phyloP scores from a whole-genome alignment of 2,888 invertebrate genomes.

The Tipula unca region DNA sequence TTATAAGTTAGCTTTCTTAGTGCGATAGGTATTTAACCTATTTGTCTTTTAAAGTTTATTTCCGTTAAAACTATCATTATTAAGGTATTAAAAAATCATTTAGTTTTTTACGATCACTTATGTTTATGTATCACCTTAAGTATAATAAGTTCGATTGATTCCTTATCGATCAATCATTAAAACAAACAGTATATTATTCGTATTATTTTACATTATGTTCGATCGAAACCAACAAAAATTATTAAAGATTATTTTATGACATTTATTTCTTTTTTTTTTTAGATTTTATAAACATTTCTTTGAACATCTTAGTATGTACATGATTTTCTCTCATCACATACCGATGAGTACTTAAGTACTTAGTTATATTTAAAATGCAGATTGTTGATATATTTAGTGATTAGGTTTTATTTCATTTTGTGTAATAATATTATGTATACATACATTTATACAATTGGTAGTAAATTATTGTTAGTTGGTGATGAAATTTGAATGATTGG shows the following conservation, averaged over 20 bases:
- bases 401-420: background rate
- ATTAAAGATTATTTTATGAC: background rate
- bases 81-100: background rate
- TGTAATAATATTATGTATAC: no score
- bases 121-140: background rate
- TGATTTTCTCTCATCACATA: background rate
- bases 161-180: background rate
- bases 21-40: background rate
- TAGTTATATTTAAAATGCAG: background rate
- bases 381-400: background rate
- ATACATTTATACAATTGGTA: background rate
- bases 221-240: background rate
- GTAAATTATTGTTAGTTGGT: background rate
- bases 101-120: background rate
- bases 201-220: background rate
- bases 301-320: background rate
- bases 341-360: no score
- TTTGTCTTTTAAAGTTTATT: background rate
- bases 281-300: background rate
- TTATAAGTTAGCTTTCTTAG: background rate
- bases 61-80: background rate
- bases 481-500: background rate
- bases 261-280: background rate
- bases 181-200: background rate
- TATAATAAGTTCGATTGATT: background rate